Evolutionary conservation across 2,888 invertebrate genomes (phyloP).

Genomic region (Synergus itoensis): DNA sequence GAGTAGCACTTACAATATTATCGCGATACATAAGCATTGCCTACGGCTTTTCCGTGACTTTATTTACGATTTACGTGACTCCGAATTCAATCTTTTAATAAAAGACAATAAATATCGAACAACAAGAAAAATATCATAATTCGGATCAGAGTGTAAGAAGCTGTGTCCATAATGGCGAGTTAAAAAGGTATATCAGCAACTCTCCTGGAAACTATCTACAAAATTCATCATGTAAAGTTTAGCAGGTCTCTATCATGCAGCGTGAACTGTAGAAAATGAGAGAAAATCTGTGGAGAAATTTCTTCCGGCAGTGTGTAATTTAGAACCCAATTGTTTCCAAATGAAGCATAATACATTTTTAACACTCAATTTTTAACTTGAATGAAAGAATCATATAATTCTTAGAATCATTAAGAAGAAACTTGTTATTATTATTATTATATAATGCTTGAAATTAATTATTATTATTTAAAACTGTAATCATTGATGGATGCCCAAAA

Average conservation of each 20-base stretch:
- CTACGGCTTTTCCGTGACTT: background rate
- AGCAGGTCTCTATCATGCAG: background rate
- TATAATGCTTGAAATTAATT: too few relatives aligned
- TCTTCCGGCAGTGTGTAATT: too few relatives aligned
- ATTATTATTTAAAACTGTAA: too few relatives aligned
- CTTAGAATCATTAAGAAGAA: too few relatives aligned
- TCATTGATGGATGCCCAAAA: too few relatives aligned
- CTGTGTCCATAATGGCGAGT: background rate
- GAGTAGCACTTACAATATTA: constrained; percentile 23
- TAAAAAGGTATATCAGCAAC: background rate
- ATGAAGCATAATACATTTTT: too few relatives aligned
- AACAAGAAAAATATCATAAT: background rate
- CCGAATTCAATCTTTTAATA: constrained; percentile 22
- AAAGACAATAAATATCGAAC: constrained; percentile 25
- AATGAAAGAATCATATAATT: too few relatives aligned
- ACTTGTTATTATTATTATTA: too few relatives aligned
- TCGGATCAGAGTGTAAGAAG: constrained; percentile 19
- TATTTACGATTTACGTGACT: background rate
- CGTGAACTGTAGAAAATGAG: too few relatives aligned
- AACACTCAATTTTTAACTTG: too few relatives aligned
- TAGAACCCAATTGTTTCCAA: too few relatives aligned
- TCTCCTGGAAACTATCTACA: background rate
- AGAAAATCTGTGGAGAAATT: too few relatives aligned
- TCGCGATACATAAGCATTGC: constrained; percentile 12
- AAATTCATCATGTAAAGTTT: background rate